phyloP scores from a whole-genome alignment of 2,113 vertebrate genomes.

The Maccullochella peelii region DNA sequence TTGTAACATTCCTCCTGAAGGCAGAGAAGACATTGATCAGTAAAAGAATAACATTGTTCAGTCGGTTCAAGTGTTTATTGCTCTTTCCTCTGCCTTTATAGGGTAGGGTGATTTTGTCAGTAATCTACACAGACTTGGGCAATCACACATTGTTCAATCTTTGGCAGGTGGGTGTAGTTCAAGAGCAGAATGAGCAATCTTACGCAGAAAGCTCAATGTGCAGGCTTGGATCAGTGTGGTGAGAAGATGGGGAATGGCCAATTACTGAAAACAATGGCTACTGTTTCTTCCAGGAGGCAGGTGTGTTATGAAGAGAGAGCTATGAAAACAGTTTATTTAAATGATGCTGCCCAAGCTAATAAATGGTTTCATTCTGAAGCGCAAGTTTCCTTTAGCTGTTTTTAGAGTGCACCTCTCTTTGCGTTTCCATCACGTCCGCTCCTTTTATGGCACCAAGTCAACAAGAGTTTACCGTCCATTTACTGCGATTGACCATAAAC shows the following conservation, averaged over 20 bases:
- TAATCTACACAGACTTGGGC: constrained; percentile 11
- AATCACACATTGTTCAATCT: constrained; percentile 8
- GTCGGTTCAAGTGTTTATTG: constrained; percentile 30
- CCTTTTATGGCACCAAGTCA: constrained; percentile 50
- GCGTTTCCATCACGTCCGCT: constrained; percentile 15
- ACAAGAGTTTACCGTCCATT: constrained; percentile 31
- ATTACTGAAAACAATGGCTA: constrained; percentile 20
- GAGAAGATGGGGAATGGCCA: constrained; percentile 5
- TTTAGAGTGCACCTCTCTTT: neutral
- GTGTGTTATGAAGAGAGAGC: constrained; percentile 18
- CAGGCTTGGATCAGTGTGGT: neutral
- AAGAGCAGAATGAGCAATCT: neutral
- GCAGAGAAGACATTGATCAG: constrained; percentile 5
- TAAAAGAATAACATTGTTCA: constrained; percentile 1
- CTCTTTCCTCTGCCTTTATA: constrained; percentile 18
- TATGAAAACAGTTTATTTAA: constrained; percentile 12
- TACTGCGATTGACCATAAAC: constrained; percentile 40
- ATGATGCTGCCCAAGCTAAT: constrained; percentile 7
- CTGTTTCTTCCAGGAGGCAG: constrained; percentile 12
- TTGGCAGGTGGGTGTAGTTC: constrained; percentile 31
- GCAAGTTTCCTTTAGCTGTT: neutral
- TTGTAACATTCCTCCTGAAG: constrained; percentile 4
- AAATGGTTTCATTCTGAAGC: neutral
- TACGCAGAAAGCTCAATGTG: neutral
- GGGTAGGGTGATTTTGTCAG: constrained; percentile 1